These are phyloP conservation scores for Triplophysa bombifrons DNA, from an alignment of 2,797 vertebrate species.

Conservation along the genomic window DNA sequence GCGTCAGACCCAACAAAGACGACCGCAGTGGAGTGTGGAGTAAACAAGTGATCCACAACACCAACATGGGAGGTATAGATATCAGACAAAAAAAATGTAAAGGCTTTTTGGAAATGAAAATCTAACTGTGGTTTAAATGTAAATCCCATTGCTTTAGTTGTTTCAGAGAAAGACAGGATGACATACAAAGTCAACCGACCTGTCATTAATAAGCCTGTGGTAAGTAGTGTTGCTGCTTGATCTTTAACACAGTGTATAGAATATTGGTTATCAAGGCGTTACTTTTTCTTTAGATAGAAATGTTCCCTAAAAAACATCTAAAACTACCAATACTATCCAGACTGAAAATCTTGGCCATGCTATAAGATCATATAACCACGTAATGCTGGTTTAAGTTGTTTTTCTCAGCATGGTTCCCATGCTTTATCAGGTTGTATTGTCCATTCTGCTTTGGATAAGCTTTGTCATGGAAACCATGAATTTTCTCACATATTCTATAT, in stretches of 20 bases:
- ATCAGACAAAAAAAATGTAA: neutral
- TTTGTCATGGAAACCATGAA: conserved; percentile 4
- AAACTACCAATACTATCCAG: neutral
- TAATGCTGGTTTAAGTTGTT: neutral
- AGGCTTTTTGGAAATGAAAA: neutral
- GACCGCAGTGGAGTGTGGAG: conserved; percentile 86
- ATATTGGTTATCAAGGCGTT: neutral
- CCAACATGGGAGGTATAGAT: conserved; percentile 80
- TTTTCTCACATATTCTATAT: neutral
- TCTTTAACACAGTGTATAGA: neutral
- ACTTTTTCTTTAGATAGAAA: neutral
- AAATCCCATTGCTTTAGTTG: neutral
- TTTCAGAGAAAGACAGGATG: conserved; percentile 70
- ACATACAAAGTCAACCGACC: conserved; percentile 58
- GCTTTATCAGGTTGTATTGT: too few species aligned
- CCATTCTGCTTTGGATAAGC: neutral
- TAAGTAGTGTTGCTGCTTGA: conserved; percentile 48
- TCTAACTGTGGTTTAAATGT: neutral
- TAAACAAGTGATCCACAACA: conserved; percentile 84
- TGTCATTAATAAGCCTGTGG: conserved; percentile 55
- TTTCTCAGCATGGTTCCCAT: neutral
- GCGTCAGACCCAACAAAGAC: conserved; percentile 84
- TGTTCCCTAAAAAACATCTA: neutral
- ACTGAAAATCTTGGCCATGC: neutral
- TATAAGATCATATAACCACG: neutral